These are phyloP conservation scores for Coccyzus lansbergi DNA, from an alignment of 2,797 vertebrate genomes.

Conservation along the genomic window DNA sequence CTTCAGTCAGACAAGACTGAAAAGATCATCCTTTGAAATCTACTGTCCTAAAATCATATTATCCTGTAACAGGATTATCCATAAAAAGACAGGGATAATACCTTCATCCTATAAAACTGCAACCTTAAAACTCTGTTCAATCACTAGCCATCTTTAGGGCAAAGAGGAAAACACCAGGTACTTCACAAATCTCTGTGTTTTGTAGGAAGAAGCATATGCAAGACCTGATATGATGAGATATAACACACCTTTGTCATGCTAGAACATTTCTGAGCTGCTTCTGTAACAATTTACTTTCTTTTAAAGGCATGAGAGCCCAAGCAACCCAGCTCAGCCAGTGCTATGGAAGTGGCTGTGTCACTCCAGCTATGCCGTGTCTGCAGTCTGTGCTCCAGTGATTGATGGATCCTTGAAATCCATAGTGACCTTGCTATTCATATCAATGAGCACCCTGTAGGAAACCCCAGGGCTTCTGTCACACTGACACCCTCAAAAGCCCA, in stretches of 20 bases:
- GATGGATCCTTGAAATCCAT: conserved; percentile 34
- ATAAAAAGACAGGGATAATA: conserved; percentile 3
- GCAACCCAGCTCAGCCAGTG: not conserved
- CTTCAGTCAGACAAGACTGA: not conserved
- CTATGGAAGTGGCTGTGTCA: not conserved
- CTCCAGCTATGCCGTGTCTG: not conserved
- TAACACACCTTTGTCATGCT: not conserved
- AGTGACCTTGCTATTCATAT: conserved; percentile 8
- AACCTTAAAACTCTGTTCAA: conserved; percentile 25
- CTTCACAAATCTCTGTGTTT: not conserved
- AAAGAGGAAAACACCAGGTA: not conserved
- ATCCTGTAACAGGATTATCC: conserved; percentile 20
- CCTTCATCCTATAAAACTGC: not conserved
- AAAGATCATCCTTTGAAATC: conserved; percentile 13
- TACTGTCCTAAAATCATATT: conserved; percentile 36
- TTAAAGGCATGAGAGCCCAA: not conserved
- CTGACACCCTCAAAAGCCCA: conserved; percentile 24
- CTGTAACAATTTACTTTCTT: not conserved
- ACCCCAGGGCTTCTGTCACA: conserved; percentile 19
- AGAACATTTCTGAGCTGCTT: not conserved
- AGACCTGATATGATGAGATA: not conserved
- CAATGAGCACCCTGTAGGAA: conserved; percentile 10
- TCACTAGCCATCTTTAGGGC: not conserved
- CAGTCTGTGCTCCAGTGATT: not conserved
- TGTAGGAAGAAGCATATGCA: not conserved